Evolutionary conservation across 2,113 vertebrate species (phyloP).

Genomic region (Xyliphius kryptos): DNA sequence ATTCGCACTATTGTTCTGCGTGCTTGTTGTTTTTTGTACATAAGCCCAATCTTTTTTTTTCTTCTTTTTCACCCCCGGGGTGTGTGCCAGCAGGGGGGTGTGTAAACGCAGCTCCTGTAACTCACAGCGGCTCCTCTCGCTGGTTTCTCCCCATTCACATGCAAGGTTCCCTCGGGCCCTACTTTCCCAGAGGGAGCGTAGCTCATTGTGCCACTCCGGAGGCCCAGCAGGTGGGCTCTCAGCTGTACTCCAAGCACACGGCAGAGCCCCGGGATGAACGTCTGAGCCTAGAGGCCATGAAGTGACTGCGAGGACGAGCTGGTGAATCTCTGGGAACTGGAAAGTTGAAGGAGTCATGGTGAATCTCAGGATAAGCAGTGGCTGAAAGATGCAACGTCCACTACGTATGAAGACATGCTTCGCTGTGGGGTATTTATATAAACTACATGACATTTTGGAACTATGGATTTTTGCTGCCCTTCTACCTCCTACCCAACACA

Average conservation of each 20-base stretch:
- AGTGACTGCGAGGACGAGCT: background rate
- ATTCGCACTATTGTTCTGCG: no score
- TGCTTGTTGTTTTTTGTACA: constrained; percentile 28
- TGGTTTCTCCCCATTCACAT: constrained; percentile 23
- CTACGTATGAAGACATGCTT: no score
- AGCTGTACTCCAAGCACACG: constrained; percentile 13
- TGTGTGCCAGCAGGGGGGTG: constrained; percentile 11
- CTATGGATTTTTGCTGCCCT: no score
- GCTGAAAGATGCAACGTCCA: no score
- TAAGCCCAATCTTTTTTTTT: constrained; percentile 20
- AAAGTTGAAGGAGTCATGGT: no score
- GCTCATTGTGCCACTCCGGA: constrained; percentile 12
- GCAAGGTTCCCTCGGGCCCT: background rate
- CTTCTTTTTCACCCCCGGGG: background rate
- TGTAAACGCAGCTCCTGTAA: constrained; percentile 39
- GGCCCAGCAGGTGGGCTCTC: constrained; percentile 30
- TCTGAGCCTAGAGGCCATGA: constrained; percentile 28
- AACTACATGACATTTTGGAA: no score
- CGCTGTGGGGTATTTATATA: no score
- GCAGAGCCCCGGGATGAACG: constrained; percentile 4
- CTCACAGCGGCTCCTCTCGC: constrained; percentile 23
- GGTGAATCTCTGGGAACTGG: no score
- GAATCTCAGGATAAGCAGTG: no score
- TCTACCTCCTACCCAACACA: no score
- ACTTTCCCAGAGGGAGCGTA: constrained; percentile 18